Base-by-base conservation (phyloP, 2,888 invertebrate genomes). In the Didymodactylos carnosus region DNA sequence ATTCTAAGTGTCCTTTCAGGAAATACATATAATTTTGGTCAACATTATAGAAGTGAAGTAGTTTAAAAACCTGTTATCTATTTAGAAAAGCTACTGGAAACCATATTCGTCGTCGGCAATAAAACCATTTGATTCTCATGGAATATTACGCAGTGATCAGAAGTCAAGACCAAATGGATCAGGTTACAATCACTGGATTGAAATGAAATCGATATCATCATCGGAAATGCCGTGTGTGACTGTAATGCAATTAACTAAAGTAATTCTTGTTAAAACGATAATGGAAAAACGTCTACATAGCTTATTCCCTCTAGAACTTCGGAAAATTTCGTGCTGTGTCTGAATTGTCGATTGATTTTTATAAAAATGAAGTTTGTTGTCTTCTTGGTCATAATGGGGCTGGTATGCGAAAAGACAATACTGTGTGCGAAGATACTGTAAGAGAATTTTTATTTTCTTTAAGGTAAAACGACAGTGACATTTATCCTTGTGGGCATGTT, bases 381-480 rank as follows among this genome's bases (percentile, higher is more conserved):
- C 35, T 62, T 3, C n/a, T 62, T 51, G 74, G 74, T 19, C 74
- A 74, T 51, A 74, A 74, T 71, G 74, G 74, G 6, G 74, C 74
- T 35, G 62, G 62, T 8, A 62, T n/a, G n/a, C n/a, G n/a, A n/a
- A n/a, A n/a, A n/a, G n/a, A n/a, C n/a, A n/a, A n/a, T n/a, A n/a
- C n/a, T n/a, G n/a, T n/a, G n/a, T n/a, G n/a, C n/a, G n/a, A n/a
- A n/a, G n/a, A n/a, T n/a, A n/a, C n/a, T n/a, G n/a, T n/a, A n/a
- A n/a, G n/a, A n/a, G n/a, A n/a, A n/a, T n/a, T n/a, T n/a, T n/a
- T n/a, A n/a, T n/a, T n/a, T n/a, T n/a, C n/a, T n/a, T n/a, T n/a
- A n/a, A n/a, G n/a, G 72, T 62, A n/a, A 72, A n/a, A n/a, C n/a
- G n/a, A n/a, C n/a, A n/a, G n/a, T n/a, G n/a, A n/a, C n/a, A 11